These are phyloP conservation scores for Sussaba pulchella DNA, from an alignment of 2,888 invertebrate genomes.

Conservation along the genomic window DNA sequence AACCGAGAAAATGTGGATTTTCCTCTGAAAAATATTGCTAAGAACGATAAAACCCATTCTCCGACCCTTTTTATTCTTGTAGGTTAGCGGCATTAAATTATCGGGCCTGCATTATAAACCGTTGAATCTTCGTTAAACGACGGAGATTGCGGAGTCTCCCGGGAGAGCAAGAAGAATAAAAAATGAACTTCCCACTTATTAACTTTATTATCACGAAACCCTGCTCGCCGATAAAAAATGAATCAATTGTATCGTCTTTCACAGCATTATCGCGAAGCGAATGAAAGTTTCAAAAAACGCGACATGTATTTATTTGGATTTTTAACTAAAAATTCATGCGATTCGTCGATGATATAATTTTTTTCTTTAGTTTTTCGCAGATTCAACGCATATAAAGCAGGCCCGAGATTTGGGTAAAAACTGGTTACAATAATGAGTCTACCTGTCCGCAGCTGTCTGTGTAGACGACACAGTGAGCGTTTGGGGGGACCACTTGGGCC, in stretches of 20 bases:
- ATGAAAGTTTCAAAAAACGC: conserved; percentile 15
- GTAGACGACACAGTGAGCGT: conserved; percentile 97
- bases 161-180: not conserved
- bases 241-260: too few species aligned
- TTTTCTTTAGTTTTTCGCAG: conserved; percentile 33
- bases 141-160: not conserved
- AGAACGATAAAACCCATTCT: conserved; percentile 46
- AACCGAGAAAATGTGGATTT: conserved; percentile 35
- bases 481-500: conserved; percentile 91
- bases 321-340: not conserved
- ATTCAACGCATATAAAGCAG: conserved; percentile 76
- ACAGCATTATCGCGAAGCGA: too few species aligned
- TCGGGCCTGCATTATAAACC: conserved; percentile 80
- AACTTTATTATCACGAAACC: not conserved
- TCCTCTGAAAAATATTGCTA: conserved; percentile 22
- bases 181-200: not conserved
- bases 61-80: conserved; percentile 79
- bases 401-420: conserved; percentile 82
- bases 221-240: conserved; percentile 23
- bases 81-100: conserved; percentile 83
- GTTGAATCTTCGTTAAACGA: conserved; percentile 58
- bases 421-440: conserved; percentile 86
- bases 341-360: not conserved
- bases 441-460: conserved; percentile 98
- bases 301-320: too few species aligned